phyloP scores from a whole-genome alignment of 2,797 vertebrate genomes.

The Rhabdomys pumilio region DNA sequence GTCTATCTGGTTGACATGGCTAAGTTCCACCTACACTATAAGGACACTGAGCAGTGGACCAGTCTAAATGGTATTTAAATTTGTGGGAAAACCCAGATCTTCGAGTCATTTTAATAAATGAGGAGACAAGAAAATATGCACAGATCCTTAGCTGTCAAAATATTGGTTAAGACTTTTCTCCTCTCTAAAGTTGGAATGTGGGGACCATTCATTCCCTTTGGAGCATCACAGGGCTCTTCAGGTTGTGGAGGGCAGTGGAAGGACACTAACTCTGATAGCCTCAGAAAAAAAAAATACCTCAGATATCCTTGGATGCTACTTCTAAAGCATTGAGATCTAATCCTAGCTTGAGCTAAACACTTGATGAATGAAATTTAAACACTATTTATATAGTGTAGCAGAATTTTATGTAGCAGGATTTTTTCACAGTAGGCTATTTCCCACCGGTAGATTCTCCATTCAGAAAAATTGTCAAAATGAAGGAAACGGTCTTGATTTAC shows the following conservation, averaged over 20 bases:
- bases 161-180: not conserved
- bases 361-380: conserved; percentile 57
- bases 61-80: not conserved
- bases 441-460: not conserved
- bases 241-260: not conserved
- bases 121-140: not conserved
- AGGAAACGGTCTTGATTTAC: conserved; percentile 46
- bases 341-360: conserved; percentile 53
- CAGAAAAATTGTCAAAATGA: conserved; percentile 14
- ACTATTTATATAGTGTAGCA: not conserved
- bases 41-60: not conserved
- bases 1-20: not conserved
- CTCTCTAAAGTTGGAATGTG: conserved; percentile 41
- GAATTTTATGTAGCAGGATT: conserved; percentile 20
- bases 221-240: not conserved
- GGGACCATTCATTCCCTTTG: not conserved
- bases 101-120: not conserved
- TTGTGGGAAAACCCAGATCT: conserved; percentile 1
- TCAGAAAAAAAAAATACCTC: not conserved
- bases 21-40: not conserved
- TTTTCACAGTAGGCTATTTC: conserved; percentile 43
- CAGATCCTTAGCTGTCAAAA: not conserved
- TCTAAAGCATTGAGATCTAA: conserved; percentile 59
- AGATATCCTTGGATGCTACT: conserved; percentile 20
- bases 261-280: not conserved